Percentiles rank a stretch among this genome's conserved stretches.
Conservation (phyloP, 2,888 invertebrate genomes). For the Myathropa florea region DNA sequence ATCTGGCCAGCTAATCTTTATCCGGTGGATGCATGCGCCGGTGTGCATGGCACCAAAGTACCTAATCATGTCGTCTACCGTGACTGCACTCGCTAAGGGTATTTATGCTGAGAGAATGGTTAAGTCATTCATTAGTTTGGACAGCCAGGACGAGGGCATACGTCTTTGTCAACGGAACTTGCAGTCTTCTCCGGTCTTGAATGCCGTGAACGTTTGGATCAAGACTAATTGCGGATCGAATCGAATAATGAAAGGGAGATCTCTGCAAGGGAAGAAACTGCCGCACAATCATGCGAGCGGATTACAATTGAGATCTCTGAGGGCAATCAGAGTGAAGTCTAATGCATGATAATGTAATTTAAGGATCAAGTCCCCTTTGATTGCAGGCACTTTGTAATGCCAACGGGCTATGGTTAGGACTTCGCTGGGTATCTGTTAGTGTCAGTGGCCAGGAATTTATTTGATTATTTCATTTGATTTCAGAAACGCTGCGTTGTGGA, state of each 20-base stretch:
- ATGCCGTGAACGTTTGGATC: slow-evolving; percentile 6
- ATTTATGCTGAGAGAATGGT: slow-evolving; percentile 37
- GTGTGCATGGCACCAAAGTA: slow-evolving; percentile 41
- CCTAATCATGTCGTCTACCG: slow-evolving; percentile 64
- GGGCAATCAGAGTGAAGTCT: background rate
- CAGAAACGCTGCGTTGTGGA: no score
- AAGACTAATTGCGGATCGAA: slow-evolving; percentile 37
- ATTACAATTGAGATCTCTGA: background rate
- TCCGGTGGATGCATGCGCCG: slow-evolving; percentile 32
- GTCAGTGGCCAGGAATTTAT: background rate
- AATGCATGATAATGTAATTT: background rate
- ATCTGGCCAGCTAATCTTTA: slow-evolving; percentile 58
- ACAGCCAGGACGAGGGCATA: slow-evolving; percentile 45
- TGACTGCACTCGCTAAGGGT: slow-evolving; percentile 35
- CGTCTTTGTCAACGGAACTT: slow-evolving; percentile 44
- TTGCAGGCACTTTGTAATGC: background rate
- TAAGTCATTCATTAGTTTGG: slow-evolving; percentile 53
- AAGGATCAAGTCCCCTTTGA: background rate
- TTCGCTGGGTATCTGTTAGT: background rate
- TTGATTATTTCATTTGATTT: background rate
- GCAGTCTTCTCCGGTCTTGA: background rate
- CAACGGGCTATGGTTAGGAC: background rate
- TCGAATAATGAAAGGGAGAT: slow-evolving; percentile 18
- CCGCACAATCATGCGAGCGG: background rate
- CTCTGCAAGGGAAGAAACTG: background rate